Conservation (phyloP, 2,888 invertebrate species). For the Orchesellides sinensis region DNA sequence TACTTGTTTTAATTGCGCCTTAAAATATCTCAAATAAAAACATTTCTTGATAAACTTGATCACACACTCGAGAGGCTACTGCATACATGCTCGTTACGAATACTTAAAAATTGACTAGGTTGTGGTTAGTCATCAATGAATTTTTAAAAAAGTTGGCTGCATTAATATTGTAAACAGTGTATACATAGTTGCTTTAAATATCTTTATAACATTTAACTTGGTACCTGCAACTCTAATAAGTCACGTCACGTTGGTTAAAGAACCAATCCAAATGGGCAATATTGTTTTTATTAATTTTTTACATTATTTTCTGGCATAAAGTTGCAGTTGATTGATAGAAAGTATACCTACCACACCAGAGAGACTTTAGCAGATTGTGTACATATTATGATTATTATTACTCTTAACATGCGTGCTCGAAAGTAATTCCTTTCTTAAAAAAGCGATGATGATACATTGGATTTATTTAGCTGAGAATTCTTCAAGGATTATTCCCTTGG, state of each 20-base stretch:
- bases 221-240: no score
- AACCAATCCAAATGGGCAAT: neutral
- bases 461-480: conserved; percentile 56
- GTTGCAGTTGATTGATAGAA: conserved; percentile 31
- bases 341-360: conserved; percentile 17
- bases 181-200: no score
- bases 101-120: no score
- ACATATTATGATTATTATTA: no score
- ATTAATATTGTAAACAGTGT: no score
- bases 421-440: conserved; percentile 44
- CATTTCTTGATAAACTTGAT: conserved; percentile 1
- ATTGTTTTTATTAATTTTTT: neutral
- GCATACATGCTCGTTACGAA: no score
- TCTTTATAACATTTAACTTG: no score
- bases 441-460: conserved; percentile 26
- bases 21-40: neutral
- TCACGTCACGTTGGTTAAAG: conserved; percentile 4
- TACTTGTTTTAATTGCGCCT: conserved; percentile 24
- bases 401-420: conserved; percentile 44
- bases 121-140: no score
- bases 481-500: conserved; percentile 63
- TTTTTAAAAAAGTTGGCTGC: no score
- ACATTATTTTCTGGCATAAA: neutral
- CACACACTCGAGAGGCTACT: no score
- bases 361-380: neutral